phyloP scores from a whole-genome alignment of 1,140 invertebrate genomes.

The Bombus pascuorum region DNA sequence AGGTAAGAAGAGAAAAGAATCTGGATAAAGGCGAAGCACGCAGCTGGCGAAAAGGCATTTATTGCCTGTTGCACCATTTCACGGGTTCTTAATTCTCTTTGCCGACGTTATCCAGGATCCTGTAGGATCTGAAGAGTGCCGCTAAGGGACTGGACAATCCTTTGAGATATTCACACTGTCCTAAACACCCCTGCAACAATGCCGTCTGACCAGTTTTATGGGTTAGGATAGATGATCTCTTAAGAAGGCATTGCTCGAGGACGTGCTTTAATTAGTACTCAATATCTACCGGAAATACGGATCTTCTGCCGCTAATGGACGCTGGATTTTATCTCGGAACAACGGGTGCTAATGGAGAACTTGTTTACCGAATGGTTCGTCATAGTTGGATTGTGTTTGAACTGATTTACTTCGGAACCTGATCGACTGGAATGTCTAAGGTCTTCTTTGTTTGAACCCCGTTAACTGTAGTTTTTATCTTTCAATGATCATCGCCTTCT shows the following conservation, averaged over 20 bases:
- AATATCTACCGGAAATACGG: slow-evolving; percentile 12
- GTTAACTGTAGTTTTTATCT: neutral
- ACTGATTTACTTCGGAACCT: neutral
- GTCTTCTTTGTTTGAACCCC: neutral
- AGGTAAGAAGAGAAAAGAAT: neutral
- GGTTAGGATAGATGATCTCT: neutral
- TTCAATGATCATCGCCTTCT: neutral
- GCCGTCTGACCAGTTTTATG: slow-evolving; percentile 9
- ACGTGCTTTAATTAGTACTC: slow-evolving; percentile 24
- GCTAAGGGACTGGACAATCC: slow-evolving; percentile 67
- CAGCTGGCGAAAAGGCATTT: slow-evolving; percentile 80
- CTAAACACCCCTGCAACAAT: slow-evolving; percentile 61
- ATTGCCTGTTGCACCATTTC: slow-evolving; percentile 77
- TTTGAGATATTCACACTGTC: slow-evolving; percentile 70
- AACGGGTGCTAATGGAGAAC: slow-evolving; percentile 33
- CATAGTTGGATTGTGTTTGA: slow-evolving; percentile 14
- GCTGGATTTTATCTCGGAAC: neutral
- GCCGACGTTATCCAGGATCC: slow-evolving; percentile 59
- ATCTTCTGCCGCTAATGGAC: slow-evolving; percentile 31
- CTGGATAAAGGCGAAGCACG: slow-evolving; percentile 33
- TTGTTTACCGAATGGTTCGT: neutral
- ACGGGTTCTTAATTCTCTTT: slow-evolving; percentile 78
- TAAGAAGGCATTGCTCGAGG: too few species aligned
- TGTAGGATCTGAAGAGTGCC: slow-evolving; percentile 62
- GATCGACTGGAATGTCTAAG: neutral